Conservation (phyloP, 92 coral and sea anemone species). For the Zoanthus sansibaricus region DNA sequence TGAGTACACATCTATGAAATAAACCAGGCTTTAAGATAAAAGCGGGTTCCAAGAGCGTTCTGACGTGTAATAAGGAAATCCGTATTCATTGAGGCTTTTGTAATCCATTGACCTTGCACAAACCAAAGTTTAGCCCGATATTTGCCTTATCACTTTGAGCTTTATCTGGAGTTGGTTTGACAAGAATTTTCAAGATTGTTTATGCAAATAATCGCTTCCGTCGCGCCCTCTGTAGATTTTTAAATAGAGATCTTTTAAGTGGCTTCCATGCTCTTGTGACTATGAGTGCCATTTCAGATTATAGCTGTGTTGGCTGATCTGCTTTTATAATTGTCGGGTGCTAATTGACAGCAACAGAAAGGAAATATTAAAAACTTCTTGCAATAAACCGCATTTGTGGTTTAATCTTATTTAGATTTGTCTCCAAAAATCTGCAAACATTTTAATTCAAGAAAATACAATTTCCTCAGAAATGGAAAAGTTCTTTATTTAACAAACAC, state of each 20-base stretch:
- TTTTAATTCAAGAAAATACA: not conserved
- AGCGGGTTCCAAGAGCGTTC: slow-evolving; percentile 51
- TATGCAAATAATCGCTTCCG: slow-evolving; percentile 44
- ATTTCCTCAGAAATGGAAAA: not conserved
- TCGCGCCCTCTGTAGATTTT: slow-evolving; percentile 18
- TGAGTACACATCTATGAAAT: slow-evolving; percentile 46
- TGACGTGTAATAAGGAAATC: slow-evolving; percentile 73
- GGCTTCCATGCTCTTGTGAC: slow-evolving; percentile 36
- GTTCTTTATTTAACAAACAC: not conserved
- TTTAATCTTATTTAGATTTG: not conserved
- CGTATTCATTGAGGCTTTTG: slow-evolving; percentile 29
- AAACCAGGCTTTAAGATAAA: not conserved
- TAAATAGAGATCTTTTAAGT: slow-evolving; percentile 34
- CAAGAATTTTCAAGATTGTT: slow-evolving; percentile 43
- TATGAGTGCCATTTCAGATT: slow-evolving; percentile 33
- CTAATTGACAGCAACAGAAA: slow-evolving; percentile 16
- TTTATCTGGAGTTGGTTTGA: slow-evolving; percentile 44
- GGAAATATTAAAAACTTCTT: slow-evolving; percentile 7
- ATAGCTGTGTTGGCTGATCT: not conserved
- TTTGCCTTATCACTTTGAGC: slow-evolving; percentile 38
- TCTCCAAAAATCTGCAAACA: not conserved
- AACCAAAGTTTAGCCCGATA: slow-evolving; percentile 17
- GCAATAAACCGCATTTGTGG: slow-evolving; percentile 4
- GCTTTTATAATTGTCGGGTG: not conserved
- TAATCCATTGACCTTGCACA: slow-evolving; percentile 40